phyloP scores from a whole-genome alignment of 2,113 vertebrate species.

The Callipepla squamata region DNA sequence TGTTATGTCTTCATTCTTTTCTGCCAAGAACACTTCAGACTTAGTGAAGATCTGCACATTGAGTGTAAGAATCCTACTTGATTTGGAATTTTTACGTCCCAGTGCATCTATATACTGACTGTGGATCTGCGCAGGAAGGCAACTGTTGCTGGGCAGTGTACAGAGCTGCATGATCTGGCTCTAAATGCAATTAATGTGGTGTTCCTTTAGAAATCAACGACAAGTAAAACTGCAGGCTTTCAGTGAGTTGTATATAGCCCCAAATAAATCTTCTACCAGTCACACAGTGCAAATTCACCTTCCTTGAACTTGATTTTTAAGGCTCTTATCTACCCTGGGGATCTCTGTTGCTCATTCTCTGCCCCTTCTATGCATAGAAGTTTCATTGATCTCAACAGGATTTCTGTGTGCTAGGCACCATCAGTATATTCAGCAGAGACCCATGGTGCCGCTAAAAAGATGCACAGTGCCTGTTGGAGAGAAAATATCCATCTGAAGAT shows the following conservation, averaged over 20 bases:
- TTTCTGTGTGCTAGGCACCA: neutral
- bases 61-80: neutral
- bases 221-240: neutral
- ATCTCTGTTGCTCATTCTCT: constrained; percentile 28
- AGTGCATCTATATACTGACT: neutral
- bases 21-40: constrained; percentile 29
- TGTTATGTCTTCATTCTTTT: constrained; percentile 47
- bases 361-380: neutral
- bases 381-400: constrained; percentile 30
- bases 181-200: neutral
- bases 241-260: neutral
- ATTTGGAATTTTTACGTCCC: constrained; percentile 1
- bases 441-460: neutral
- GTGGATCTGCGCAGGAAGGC: neutral
- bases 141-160: neutral
- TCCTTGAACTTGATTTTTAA: constrained; percentile 42
- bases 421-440: neutral
- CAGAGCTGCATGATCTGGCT: neutral
- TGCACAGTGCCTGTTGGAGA: neutral
- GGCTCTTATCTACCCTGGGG: neutral
- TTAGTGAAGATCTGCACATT: neutral
- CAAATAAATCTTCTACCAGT: constrained; percentile 2
- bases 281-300: constrained; percentile 12
- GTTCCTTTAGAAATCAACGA: neutral
- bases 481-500: neutral